Evolutionary conservation across 1,140 invertebrate genomes (phyloP).

Genomic region (Tetragonula clypearis): DNA sequence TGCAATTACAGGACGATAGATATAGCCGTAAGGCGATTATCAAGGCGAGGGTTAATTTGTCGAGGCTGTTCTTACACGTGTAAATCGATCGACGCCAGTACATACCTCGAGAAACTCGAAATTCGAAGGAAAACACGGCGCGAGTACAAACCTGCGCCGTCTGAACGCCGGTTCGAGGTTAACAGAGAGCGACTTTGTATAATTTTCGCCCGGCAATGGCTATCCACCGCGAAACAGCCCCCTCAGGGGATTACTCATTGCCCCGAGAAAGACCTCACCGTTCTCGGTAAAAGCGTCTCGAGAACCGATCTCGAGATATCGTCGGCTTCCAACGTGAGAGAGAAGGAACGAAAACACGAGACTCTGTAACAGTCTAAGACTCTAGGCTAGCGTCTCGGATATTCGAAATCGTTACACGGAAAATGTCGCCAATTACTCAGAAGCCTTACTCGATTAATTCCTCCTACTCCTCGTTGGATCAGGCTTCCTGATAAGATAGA

Average conservation of each 20-base stretch:
- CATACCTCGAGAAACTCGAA: not conserved
- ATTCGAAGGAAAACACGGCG: not conserved
- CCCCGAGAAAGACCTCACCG: not conserved
- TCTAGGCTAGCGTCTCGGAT: not conserved
- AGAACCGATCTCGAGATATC: conserved; percentile 13
- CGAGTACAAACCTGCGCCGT: not conserved
- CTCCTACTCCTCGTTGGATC: not conserved
- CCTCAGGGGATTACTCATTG: conserved; percentile 16
- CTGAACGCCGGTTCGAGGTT: not conserved
- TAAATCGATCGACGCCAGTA: not conserved
- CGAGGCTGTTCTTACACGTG: not conserved
- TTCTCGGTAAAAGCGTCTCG: not conserved
- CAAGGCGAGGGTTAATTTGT: conserved; percentile 2
- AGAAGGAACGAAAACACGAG: conserved; percentile 40
- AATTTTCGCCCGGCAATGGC: conserved; percentile 20
- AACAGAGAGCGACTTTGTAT: conserved; percentile 2
- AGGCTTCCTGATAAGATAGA: not conserved
- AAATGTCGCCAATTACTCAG: conserved; percentile 2
- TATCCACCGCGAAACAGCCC: conserved; percentile 18
- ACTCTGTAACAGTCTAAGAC: conserved; percentile 2
- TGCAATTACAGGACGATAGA: not conserved
- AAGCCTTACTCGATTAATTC: not conserved
- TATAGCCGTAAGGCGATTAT: not conserved
- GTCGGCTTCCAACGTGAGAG: conserved; percentile 42
- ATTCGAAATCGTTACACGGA: not conserved